phyloP scores from a whole-genome alignment of 2,113 vertebrate genomes.

The Limanda limanda region DNA sequence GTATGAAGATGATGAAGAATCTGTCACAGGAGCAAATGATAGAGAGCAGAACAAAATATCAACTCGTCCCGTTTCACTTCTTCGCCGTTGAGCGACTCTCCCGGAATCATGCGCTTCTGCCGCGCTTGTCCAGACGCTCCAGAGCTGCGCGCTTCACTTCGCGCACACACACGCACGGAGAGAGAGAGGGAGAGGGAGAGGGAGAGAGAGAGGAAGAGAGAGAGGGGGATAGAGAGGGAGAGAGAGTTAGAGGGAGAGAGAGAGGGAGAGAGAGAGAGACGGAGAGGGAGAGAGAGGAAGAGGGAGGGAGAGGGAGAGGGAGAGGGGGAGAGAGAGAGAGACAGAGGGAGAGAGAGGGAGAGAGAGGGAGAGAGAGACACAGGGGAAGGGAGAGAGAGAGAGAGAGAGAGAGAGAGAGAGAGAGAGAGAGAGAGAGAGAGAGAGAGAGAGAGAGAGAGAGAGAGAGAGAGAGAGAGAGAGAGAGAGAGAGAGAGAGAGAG shows the following conservation, averaged over 20 bases:
- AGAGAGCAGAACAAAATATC: not conserved
- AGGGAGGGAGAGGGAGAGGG: no score
- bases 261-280: not conserved
- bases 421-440: no score
- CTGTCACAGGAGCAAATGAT: not conserved
- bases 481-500: not conserved
- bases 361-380: no score
- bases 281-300: no score
- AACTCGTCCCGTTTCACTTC: not conserved
- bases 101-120: not conserved
- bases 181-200: not conserved
- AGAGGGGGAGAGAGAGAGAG: conserved; percentile 3
- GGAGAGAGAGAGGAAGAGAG: no score
- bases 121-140: not conserved
- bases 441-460: no score
- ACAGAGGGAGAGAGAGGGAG: not conserved
- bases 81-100: not conserved
- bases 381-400: no score
- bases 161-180: not conserved
- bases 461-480: no score
- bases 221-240: no score
- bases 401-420: not conserved
- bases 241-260: not conserved
- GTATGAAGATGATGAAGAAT: not conserved
- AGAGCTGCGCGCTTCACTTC: not conserved